Conservation (phyloP, 2,797 vertebrate genomes). For the Crypturellus tataupa region DNA sequence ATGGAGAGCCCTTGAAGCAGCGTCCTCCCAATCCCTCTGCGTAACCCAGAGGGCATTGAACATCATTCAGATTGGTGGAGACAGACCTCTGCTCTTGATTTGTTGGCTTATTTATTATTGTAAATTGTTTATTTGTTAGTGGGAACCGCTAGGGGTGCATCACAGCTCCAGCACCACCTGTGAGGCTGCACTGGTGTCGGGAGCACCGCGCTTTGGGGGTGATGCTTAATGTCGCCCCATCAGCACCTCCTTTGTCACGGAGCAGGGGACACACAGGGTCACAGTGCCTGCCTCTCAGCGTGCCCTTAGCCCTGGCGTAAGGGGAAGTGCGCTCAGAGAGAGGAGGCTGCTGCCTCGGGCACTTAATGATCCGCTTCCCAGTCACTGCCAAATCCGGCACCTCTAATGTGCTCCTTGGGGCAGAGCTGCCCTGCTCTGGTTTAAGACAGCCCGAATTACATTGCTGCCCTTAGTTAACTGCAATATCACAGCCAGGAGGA, state of each 20-base stretch:
- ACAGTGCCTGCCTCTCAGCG: neutral
- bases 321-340: neutral
- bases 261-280: neutral
- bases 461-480: constrained; percentile 21
- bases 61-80: neutral
- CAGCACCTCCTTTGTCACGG: neutral
- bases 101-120: neutral
- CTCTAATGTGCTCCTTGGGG: neutral
- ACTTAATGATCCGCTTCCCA: neutral
- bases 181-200: neutral
- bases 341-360: neutral
- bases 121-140: neutral
- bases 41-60: neutral
- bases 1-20: neutral
- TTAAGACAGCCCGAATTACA: neutral
- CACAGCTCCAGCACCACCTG: neutral
- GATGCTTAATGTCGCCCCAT: neutral
- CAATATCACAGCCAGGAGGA: neutral
- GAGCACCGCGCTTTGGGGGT: too few relatives aligned
- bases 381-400: neutral
- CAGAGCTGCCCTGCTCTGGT: neutral
- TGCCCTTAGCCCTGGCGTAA: neutral
- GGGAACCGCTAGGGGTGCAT: neutral
- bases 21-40: neutral
- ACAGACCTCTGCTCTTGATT: neutral